A percentile compares a stretch with the other conserved stretches of the same genome.
Conservation (phyloP, 2,797 vertebrate species). For the Rhincodon typus region DNA sequence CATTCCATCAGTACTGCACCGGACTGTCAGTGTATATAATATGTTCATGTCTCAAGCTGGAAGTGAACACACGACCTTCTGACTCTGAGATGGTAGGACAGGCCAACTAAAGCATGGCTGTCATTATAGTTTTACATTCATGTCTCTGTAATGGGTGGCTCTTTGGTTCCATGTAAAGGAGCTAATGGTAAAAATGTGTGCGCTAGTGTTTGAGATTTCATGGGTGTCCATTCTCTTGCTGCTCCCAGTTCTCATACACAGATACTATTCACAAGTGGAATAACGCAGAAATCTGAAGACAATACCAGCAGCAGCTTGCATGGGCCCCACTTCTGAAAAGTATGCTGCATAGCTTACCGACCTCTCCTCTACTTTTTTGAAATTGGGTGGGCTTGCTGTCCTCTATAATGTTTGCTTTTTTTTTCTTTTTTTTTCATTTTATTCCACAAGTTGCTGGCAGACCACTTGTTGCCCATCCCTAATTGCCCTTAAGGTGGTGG, state of each 20-base stretch:
- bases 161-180: neutral
- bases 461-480: too few relatives aligned
- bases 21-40: neutral
- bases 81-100: neutral
- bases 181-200: neutral
- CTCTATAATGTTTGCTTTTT: too few relatives aligned
- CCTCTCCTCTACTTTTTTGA: too few relatives aligned
- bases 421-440: too few relatives aligned
- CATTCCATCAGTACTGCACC: too few relatives aligned
- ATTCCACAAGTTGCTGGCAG: too few relatives aligned
- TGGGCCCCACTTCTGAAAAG: neutral
- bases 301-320: neutral
- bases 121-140: neutral
- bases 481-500: too few relatives aligned
- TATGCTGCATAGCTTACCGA: neutral
- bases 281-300: neutral
- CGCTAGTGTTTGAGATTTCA: neutral
- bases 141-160: neutral
- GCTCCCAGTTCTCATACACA: neutral
- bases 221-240: neutral
- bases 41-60: neutral
- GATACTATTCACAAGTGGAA: neutral
- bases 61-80: neutral
- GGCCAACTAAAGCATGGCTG: neutral
- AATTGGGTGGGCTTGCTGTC: too few relatives aligned